These are phyloP conservation scores for Rotaria magnacalcarata DNA, from an alignment of 2,888 invertebrate species.

Conservation along the genomic window DNA sequence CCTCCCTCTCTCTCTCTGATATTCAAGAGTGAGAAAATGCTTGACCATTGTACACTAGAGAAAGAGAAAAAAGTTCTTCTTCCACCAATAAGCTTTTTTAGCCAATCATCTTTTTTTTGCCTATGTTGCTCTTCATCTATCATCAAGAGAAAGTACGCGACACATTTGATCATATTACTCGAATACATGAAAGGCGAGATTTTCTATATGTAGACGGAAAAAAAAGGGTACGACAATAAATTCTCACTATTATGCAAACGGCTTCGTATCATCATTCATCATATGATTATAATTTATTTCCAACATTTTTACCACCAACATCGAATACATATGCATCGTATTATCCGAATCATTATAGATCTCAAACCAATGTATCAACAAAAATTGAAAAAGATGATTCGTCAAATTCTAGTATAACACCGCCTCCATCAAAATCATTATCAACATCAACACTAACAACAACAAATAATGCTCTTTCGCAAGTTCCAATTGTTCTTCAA, in stretches of 20 bases:
- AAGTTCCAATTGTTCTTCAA: neutral
- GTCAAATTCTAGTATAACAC: neutral
- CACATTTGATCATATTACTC: no score
- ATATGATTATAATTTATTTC: no score
- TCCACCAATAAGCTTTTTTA: neutral
- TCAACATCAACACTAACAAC: neutral
- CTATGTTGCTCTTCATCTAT: neutral
- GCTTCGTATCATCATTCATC: neutral
- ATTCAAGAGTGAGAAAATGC: neutral
- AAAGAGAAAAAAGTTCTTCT: neutral
- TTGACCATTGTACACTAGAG: neutral
- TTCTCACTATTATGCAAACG: neutral
- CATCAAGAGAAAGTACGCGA: neutral
- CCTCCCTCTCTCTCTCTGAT: neutral
- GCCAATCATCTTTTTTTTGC: neutral
- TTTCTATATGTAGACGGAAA: neutral
- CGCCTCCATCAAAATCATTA: constrained; percentile 10
- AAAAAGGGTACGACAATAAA: neutral
- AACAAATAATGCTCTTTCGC: neutral
- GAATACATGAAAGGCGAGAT: neutral
- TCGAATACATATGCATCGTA: neutral
- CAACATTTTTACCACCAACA: no score
- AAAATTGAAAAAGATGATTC: neutral
- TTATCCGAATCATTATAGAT: neutral
- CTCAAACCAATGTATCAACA: neutral